Evolutionary conservation across 2,797 vertebrate species (phyloP).

Genomic region (Mormyrus proboscirostris): DNA sequence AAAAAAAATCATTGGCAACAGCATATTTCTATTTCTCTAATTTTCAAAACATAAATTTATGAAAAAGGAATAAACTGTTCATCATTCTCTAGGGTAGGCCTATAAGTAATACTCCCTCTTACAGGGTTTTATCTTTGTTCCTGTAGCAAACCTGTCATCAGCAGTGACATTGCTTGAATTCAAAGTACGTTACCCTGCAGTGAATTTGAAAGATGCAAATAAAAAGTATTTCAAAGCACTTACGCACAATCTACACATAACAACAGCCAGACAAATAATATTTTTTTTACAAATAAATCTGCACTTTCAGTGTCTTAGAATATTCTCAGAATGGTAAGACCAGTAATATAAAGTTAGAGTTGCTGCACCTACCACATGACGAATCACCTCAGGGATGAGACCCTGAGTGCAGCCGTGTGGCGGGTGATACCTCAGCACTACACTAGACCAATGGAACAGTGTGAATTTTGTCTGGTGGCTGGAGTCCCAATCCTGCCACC

Average conservation of each 20-base stretch:
- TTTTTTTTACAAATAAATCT: not conserved
- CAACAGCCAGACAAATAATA: not conserved
- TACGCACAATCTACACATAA: not conserved
- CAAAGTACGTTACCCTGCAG: not conserved
- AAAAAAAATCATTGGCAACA: not conserved
- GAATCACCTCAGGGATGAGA: not conserved
- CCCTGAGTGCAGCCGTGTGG: not conserved
- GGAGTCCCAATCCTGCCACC: not conserved
- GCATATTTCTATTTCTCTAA: not conserved
- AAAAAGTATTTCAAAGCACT: not conserved
- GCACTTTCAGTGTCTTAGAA: not conserved
- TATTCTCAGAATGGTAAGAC: not conserved
- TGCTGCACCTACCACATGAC: not conserved
- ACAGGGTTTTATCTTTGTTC: not conserved
- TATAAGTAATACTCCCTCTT: not conserved
- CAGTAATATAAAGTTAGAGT: not conserved
- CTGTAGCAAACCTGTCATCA: constrained; percentile 5
- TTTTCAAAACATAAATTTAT: not conserved
- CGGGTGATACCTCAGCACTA: not conserved
- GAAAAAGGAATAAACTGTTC: constrained; percentile 1
- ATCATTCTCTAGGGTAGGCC: not conserved
- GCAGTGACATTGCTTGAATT: constrained; percentile 4
- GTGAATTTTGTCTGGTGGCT: not conserved
- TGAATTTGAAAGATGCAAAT: not conserved
- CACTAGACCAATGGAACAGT: not conserved